These are phyloP conservation scores for Rhegmatorhina hoffmannsi DNA, from an alignment of 2,113 vertebrate genomes.

Conservation along the genomic window DNA sequence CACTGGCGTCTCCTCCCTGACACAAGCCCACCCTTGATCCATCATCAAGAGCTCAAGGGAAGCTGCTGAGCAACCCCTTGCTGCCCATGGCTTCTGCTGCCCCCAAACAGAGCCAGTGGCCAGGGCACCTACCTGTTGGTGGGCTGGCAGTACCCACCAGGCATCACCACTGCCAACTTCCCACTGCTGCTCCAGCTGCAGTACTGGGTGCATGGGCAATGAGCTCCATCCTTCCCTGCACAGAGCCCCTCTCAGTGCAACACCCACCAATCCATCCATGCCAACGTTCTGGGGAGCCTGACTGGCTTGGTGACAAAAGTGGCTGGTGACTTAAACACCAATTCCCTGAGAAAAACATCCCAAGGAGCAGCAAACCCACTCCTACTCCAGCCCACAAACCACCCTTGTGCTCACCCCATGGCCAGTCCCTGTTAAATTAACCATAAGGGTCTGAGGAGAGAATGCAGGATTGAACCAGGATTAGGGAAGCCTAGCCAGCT, in stretches of 20 bases:
- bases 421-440: background rate
- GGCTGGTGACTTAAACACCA: background rate
- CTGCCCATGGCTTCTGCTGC: background rate
- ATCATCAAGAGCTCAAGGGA: background rate
- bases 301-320: background rate
- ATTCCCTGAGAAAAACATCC: background rate
- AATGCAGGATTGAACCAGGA: background rate
- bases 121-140: background rate
- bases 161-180: background rate
- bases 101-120: background rate
- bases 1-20: background rate
- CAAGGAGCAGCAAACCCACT: background rate
- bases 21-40: background rate
- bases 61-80: background rate
- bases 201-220: background rate
- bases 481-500: background rate
- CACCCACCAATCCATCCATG: rapidly evolving
- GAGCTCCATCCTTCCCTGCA: background rate
- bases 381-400: background rate
- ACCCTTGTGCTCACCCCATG: background rate
- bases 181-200: background rate
- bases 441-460: background rate
- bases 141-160: background rate
- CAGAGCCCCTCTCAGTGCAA: background rate
- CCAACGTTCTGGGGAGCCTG: background rate